phyloP scores from a whole-genome alignment of 2,888 invertebrate species.

The Drosophila flavopinicola region DNA sequence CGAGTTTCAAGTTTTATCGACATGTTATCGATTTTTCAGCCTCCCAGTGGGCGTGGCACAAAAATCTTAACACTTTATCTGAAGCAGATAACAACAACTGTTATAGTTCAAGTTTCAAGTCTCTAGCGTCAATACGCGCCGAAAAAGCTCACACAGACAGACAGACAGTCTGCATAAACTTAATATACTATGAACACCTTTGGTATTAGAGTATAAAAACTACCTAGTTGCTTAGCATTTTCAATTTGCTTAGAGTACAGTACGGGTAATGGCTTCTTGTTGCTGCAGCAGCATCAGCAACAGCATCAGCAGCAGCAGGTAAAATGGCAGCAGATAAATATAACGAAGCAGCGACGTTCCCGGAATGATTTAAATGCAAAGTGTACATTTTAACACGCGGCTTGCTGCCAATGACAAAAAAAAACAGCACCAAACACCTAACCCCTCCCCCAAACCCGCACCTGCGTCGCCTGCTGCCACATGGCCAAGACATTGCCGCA shows the following conservation, averaged over 20 bases:
- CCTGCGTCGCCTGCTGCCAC: slow-evolving; percentile 8
- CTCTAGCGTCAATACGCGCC: too few relatives aligned
- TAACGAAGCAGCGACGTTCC: slow-evolving; percentile 64
- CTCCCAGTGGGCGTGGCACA: too few relatives aligned
- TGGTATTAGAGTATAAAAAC: too few relatives aligned
- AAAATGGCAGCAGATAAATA: slow-evolving; percentile 70
- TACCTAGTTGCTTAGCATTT: slow-evolving; percentile 52
- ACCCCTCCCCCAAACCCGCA: not conserved
- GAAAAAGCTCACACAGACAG: too few relatives aligned
- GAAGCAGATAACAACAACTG: too few relatives aligned
- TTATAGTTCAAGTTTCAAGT: too few relatives aligned
- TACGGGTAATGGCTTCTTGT: slow-evolving; percentile 27
- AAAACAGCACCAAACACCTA: not conserved
- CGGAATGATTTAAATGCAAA: slow-evolving; percentile 79
- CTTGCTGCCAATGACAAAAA: slow-evolving; percentile 49
- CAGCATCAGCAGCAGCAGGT: slow-evolving; percentile 37
- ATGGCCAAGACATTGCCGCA: slow-evolving; percentile 68
- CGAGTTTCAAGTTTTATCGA: too few relatives aligned
- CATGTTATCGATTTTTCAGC: too few relatives aligned
- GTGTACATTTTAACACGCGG: slow-evolving; percentile 77
- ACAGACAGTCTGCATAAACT: too few relatives aligned
- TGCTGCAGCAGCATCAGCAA: slow-evolving; percentile 5
- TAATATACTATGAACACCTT: too few relatives aligned
- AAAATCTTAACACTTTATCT: too few relatives aligned
- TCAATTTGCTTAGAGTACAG: slow-evolving; percentile 59